A percentile compares a stretch with the other conserved stretches of the same genome.
phyloP scores from a whole-genome alignment of 2,888 invertebrate species.

The Trissoscelio sp. region DNA sequence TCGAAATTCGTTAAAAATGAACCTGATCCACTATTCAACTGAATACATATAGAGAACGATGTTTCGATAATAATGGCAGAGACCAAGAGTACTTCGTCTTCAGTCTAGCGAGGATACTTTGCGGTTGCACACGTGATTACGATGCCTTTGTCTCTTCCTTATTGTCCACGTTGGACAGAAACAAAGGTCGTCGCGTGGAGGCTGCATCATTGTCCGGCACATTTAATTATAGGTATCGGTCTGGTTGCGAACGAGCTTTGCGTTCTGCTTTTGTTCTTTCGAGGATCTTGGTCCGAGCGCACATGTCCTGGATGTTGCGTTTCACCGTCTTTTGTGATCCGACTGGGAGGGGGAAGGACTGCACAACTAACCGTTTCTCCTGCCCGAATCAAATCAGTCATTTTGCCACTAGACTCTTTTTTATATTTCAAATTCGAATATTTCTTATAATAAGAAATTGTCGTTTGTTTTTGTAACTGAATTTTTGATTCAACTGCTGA shows the following conservation, averaged over 20 bases:
- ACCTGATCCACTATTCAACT: too few relatives aligned
- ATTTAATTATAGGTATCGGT: conserved; percentile 31
- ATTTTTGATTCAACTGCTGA: too few relatives aligned
- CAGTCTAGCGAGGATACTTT: background rate
- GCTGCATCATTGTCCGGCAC: conserved; percentile 37
- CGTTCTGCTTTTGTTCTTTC: conserved; percentile 45
- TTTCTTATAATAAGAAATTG: conserved; percentile 1
- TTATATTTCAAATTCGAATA: background rate
- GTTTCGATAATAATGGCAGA: background rate
- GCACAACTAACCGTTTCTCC: conserved; percentile 14
- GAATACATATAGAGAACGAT: background rate
- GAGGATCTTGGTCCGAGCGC: conserved; percentile 20
- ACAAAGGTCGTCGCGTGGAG: conserved; percentile 46
- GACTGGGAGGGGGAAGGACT: conserved; percentile 19
- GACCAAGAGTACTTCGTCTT: conserved; percentile 20
- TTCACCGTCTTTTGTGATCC: background rate
- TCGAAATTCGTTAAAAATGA: too few relatives aligned
- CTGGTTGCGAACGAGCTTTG: conserved; percentile 19
- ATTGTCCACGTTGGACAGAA: conserved; percentile 58
- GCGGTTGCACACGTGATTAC: conserved; percentile 17
- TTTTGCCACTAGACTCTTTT: background rate
- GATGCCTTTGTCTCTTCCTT: conserved; percentile 58
- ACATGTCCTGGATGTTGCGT: background rate
- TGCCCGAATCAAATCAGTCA: conserved; percentile 5
- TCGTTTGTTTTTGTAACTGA: too few relatives aligned